These are phyloP conservation scores for Tragelaphus buxtoni DNA, from an alignment of 2,113 vertebrate species.

Conservation along the genomic window DNA sequence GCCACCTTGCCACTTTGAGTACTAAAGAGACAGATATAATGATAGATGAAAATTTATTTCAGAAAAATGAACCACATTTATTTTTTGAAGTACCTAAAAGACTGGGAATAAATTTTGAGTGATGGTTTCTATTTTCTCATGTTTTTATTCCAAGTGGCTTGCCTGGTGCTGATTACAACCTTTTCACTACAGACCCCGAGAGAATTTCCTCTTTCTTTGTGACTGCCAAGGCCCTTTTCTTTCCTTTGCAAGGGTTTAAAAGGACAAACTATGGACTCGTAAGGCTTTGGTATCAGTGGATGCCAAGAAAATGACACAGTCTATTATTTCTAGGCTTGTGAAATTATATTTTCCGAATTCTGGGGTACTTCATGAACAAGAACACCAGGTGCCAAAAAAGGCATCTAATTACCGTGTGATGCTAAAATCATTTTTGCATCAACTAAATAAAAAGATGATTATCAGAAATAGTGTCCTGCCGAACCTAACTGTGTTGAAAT, in stretches of 20 bases:
- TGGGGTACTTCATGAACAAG: background rate
- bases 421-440: background rate
- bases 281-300: background rate
- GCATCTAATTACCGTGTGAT: background rate
- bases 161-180: background rate
- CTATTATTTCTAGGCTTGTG: constrained; percentile 14
- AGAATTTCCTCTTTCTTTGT: background rate
- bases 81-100: constrained; percentile 30
- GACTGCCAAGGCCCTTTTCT: background rate
- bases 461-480: background rate
- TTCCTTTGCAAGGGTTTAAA: constrained; percentile 15
- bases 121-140: background rate
- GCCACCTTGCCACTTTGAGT: background rate
- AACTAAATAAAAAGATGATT: background rate
- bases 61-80: constrained; percentile 51
- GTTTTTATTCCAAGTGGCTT: background rate
- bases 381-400: background rate
- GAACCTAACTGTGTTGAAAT: background rate
- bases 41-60: constrained; percentile 34
- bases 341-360: constrained; percentile 34
- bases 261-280: background rate
- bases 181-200: background rate
- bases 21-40: background rate
- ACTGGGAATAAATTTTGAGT: constrained; percentile 38
- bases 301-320: constrained; percentile 45